phyloP scores from a whole-genome alignment of 1,140 invertebrate species.

The Gryon sp. region DNA sequence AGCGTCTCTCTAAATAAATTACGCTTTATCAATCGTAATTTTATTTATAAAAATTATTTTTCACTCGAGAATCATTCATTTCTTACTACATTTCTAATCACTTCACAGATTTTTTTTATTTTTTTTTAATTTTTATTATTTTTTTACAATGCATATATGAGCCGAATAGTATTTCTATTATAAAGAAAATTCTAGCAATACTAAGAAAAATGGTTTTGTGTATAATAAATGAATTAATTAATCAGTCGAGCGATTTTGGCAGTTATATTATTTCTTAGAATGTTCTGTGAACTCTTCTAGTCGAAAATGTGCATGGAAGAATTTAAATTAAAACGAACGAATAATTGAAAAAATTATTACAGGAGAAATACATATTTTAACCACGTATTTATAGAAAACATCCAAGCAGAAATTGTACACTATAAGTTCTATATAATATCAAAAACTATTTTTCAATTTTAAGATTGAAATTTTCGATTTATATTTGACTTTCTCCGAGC shows the following conservation, averaged over 20 bases:
- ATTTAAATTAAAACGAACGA: too few species aligned
- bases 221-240: conserved; percentile 31
- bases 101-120: conserved; percentile 43
- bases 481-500: background rate
- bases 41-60: conserved; percentile 50
- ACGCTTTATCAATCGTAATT: conserved; percentile 43
- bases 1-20: conserved; percentile 30
- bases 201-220: conserved; percentile 21
- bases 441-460: too few species aligned
- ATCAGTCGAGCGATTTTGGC: conserved; percentile 51
- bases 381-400: too few species aligned
- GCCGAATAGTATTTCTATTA: conserved; percentile 38
- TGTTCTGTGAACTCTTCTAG: conserved; percentile 22
- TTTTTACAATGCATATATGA: conserved; percentile 46
- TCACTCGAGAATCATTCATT: conserved; percentile 39
- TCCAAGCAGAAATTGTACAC: too few species aligned
- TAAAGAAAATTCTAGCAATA: conserved; percentile 34
- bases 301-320: background rate
- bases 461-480: too few species aligned
- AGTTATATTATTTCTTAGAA: conserved; percentile 49
- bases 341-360: too few species aligned
- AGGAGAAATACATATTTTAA: too few species aligned
- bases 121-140: too few species aligned
- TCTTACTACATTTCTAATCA: conserved; percentile 38
- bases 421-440: too few species aligned